Base-by-base conservation (phyloP, 2,113 vertebrate species). In the Lasiurus cinereus region DNA sequence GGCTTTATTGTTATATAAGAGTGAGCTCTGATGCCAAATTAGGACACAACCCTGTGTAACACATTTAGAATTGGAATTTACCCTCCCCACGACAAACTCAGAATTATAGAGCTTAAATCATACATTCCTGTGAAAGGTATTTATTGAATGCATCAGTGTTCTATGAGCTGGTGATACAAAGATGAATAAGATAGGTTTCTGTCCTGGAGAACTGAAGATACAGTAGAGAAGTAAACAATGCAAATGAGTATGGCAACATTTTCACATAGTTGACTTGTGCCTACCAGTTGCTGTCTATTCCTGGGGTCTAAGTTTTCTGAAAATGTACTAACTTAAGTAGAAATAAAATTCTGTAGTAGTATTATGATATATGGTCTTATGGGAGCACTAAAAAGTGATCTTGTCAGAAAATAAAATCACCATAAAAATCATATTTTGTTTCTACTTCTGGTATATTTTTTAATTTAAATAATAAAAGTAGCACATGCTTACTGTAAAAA, bases 21-120 rank as follows among this genome's bases (percentile, higher is more conserved):
- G 48, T 33, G 33, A 70, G 36, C 50, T 82, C 12, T n/a, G 76
- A 77, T 54, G 43, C 12, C 77, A 78, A 36, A 70, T 86, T 59
- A 92, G 77, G 89, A 90, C 24, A 69, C 31, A 21, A 8, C 29
- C 39, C 76, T 88, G 70, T 46, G 80, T 72, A 64, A 79, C 54
- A 69, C 16, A 78, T 69, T 83, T 66, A 87, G 67, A 97, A 90
- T 3, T 92, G 39, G 46, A 93, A 90, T 85, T 84, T 83, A 59
- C 31, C 64, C 24, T 72, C 12, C 10, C 72, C 48, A 70, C 19
- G 46, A 95, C 67, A 88, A 84, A 83, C n/a, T 90, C 48, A 78
- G 36, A 92, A 84, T 84, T 78, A 64, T 3, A 88, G 62, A 90
- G 66, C 16, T 88, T n/a, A 74, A 90, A 87, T 67, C 39, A 11